Evolutionary conservation across 1,140 invertebrate species (phyloP).

Genomic region (Anthonomus grandis): DNA sequence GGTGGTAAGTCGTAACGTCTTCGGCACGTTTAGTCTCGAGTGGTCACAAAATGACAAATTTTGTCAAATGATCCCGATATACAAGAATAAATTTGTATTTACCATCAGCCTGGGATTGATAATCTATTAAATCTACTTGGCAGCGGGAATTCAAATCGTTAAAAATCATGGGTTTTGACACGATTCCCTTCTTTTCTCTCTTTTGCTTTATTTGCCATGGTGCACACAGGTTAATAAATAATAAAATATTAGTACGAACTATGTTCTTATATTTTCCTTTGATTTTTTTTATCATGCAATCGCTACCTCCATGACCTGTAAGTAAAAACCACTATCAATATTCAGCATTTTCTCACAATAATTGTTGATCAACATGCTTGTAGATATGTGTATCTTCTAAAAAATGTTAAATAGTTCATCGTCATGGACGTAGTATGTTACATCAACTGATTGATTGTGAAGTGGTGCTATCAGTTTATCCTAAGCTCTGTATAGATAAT

Average conservation of each 20-base stretch:
- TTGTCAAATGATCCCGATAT: conserved; percentile 52
- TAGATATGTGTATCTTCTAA: background rate
- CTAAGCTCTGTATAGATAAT: background rate
- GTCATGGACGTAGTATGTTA: conserved; percentile 8
- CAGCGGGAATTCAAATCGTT: conserved; percentile 45
- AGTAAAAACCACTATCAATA: conserved; percentile 7
- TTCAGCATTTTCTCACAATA: background rate
- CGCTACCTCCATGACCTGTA: conserved; percentile 33
- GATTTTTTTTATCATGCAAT: too few species aligned
- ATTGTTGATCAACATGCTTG: background rate
- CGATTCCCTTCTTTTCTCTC: conserved; percentile 31
- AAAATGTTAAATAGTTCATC: conserved; percentile 2
- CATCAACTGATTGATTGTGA: conserved; percentile 10
- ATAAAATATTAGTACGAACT: conserved; percentile 4
- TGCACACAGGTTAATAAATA: conserved; percentile 27
- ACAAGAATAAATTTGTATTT: conserved; percentile 50
- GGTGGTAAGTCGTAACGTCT: conserved; percentile 27
- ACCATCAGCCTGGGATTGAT: conserved; percentile 48
- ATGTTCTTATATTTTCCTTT: conserved; percentile 20
- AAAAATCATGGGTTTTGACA: too few species aligned
- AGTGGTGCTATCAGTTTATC: conserved; percentile 9
- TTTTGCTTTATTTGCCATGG: conserved; percentile 28
- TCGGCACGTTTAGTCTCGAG: conserved; percentile 29
- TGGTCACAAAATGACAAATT: too few species aligned
- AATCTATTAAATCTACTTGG: conserved; percentile 53